Evolutionary conservation across 2,113 vertebrate genomes (phyloP), one percentile per base, ranked within the genome.

Genomic region (Petaurus breviceps): DNA sequence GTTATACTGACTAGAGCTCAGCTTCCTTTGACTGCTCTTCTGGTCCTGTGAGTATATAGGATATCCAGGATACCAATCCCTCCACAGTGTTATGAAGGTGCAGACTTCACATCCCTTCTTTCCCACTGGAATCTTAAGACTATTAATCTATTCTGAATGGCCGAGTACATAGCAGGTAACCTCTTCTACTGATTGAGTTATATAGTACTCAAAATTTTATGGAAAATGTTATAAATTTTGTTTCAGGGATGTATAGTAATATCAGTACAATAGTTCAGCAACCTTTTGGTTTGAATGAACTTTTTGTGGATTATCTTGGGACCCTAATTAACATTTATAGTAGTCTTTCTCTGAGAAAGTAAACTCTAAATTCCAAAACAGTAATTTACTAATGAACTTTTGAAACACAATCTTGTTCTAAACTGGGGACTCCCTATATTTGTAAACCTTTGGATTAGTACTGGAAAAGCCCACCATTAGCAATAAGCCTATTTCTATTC

Each of bases 381-480:
- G 11, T 23, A 92, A 14, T 77, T 97, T 95, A 92, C 46, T 95
- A 55, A 0, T 95, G 24, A 37, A 92, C 90, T 93, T 94, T 96
- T 92, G 94, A 68, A 93, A 94, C 25, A 55, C 8, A 94, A 31
- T 49, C 49, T 91, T 90, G 37, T 95, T 91, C 61, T 0, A 84
- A 94, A 24, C 54, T 97, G 28, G 90, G n/a, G 31, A 89, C 90
- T 31, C 5, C 43, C 3, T 93, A 50, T 93, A 92, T 55, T 84
- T 92, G 92, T 3, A 23, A 95, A 91, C 90, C 96, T 93, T 95
- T 95, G 96, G 53, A 93, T 93, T 93, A 97, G 4, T 8, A 91
- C 6, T 91, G 57, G 94, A 95, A 90, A 94, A 95, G 47, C 61
- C 31, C 93, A 24, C 54, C 11, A 93, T 94, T 31, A 93, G 53